A percentile compares a stretch with the other conserved stretches of the same genome.
These are phyloP conservation scores for Triops cancriformis DNA, from an alignment of 1,140 invertebrate genomes.

Conservation along the genomic window DNA sequence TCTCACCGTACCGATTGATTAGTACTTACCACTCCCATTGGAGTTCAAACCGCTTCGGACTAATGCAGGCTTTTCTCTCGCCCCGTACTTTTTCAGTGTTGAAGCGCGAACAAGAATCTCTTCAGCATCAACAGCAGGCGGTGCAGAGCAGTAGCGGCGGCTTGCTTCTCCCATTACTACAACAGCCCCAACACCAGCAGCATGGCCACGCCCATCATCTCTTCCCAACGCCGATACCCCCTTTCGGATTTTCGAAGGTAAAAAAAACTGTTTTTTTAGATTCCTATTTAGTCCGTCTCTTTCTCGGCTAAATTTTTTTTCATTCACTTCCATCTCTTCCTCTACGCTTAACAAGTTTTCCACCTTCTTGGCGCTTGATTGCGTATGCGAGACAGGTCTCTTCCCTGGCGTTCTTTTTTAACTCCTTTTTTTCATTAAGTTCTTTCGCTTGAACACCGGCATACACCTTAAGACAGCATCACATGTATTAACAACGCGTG, in stretches of 20 bases:
- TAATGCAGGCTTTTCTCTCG: not conserved
- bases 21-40: too few relatives aligned
- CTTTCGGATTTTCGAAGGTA: constrained; percentile 2
- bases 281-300: not conserved
- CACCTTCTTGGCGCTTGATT: constrained; percentile 10
- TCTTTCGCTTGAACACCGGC: not conserved
- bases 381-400: not conserved
- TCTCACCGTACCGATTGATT: too few relatives aligned
- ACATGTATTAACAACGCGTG: constrained; percentile 6
- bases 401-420: not conserved
- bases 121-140: constrained; percentile 8
- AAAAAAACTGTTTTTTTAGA: not conserved
- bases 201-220: constrained; percentile 3
- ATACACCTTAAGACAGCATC: constrained; percentile 13
- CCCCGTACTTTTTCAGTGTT: not conserved
- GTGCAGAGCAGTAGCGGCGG: constrained; percentile 1
- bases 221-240: not conserved
- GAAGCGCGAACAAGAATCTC: constrained; percentile 9
- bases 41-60: not conserved
- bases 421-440: not conserved
- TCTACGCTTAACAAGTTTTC: not conserved
- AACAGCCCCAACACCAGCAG: constrained; percentile 1
- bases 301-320: not conserved
- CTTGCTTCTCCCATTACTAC: constrained; percentile 13
- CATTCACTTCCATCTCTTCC: too few relatives aligned